These are phyloP conservation scores for Eilema griseolum DNA, from an alignment of 2,888 invertebrate genomes.

Conservation along the genomic window DNA sequence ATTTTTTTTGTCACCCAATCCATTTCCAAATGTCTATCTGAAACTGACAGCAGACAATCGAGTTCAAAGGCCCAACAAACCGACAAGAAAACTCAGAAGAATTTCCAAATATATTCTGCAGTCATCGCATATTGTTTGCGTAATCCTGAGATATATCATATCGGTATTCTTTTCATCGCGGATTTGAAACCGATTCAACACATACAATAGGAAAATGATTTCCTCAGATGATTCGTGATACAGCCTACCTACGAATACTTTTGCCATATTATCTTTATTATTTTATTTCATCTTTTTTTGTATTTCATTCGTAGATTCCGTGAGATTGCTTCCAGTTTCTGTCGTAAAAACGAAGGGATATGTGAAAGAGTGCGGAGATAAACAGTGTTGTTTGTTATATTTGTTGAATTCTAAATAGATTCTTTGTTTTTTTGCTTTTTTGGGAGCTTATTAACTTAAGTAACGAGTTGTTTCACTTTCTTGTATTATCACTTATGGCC, in stretches of 20 bases:
- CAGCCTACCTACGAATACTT: conserved; percentile 23
- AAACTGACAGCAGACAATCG: conserved; percentile 10
- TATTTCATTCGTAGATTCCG: conserved; percentile 26
- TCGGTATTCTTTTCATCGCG: conserved; percentile 14
- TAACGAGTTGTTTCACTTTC: background rate
- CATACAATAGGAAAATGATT: conserved; percentile 25
- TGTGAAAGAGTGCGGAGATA: conserved; percentile 16
- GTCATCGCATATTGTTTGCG: conserved; percentile 10
- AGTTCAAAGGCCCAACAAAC: conserved; percentile 13
- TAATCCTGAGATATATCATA: conserved; percentile 13
- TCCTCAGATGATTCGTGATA: conserved; percentile 29
- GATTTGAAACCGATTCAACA: conserved; percentile 26
- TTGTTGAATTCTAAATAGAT: background rate
- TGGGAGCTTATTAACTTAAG: conserved; percentile 2
- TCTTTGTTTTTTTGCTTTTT: conserved; percentile 2
- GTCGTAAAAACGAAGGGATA: conserved; percentile 21
- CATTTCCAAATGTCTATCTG: background rate
- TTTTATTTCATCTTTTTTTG: conserved; percentile 32
- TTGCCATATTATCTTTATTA: conserved; percentile 17
- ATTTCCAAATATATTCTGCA: conserved; percentile 7
- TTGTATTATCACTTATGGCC: background rate
- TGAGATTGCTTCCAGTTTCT: conserved; percentile 24
- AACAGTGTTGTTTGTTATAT: conserved; percentile 3
- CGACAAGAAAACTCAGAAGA: background rate
- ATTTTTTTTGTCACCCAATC: background rate